phyloP scores from a whole-genome alignment of 2,888 invertebrate genomes.

The Glaucopsyche alexis region DNA sequence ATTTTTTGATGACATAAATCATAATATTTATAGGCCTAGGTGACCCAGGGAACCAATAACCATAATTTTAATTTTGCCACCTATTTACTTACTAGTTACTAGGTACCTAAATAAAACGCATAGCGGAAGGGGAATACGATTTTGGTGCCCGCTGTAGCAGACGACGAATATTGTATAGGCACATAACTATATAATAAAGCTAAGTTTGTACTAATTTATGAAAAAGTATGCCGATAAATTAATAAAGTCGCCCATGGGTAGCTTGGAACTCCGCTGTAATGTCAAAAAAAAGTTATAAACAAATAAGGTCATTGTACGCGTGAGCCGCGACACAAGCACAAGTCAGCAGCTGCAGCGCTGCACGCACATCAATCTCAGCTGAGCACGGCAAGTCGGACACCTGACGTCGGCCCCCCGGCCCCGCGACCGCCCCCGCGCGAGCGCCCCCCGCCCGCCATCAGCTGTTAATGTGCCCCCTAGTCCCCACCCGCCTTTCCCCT shows the following conservation, averaged over 20 bases:
- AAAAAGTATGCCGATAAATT: not conserved
- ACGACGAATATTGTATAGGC: too few relatives aligned
- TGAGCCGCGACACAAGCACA: constrained; percentile 45
- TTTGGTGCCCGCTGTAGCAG: too few relatives aligned
- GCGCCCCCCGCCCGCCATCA: constrained; percentile 62
- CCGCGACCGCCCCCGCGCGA: constrained; percentile 39
- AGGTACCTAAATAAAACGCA: too few relatives aligned
- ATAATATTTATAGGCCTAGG: too few relatives aligned
- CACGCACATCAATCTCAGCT: constrained; percentile 56
- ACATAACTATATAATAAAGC: too few relatives aligned
- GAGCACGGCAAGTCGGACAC: constrained; percentile 65
- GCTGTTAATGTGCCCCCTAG: constrained; percentile 76
- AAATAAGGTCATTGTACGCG: constrained; percentile 72
- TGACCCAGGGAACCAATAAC: too few relatives aligned
- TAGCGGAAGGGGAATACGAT: too few relatives aligned
- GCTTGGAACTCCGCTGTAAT: constrained; percentile 9
- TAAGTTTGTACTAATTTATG: too few relatives aligned
- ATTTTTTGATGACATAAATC: too few relatives aligned
- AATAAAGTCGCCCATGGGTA: not conserved
- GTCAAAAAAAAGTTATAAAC: constrained; percentile 57
- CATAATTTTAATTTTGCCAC: too few relatives aligned
- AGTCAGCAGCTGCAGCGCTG: constrained; percentile 66
- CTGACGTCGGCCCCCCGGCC: constrained; percentile 63
- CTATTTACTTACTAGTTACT: too few relatives aligned
- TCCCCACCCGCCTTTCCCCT: constrained; percentile 77